A percentile compares a stretch with the other conserved stretches of the same genome.
Evolutionary conservation across 23 tunicate species (phyloP).

Genomic region (Trididemnum nubilum): DNA sequence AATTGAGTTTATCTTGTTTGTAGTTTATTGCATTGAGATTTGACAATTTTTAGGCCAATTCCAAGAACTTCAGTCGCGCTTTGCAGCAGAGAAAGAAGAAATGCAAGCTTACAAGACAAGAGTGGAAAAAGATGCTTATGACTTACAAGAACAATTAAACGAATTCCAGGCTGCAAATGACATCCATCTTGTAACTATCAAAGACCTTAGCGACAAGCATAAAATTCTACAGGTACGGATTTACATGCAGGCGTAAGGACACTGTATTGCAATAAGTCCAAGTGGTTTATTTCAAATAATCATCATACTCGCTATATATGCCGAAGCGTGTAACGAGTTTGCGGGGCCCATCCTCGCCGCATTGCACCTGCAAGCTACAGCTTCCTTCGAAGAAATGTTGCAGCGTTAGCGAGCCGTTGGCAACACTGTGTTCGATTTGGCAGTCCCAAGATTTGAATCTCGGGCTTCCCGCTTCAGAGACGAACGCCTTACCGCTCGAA

Average conservation of each 20-base stretch:
- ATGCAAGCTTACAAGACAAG: too few species aligned
- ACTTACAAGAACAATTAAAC: not conserved
- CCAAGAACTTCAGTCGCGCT: too few species aligned
- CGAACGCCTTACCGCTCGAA: too few species aligned
- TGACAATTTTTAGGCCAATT: too few species aligned
- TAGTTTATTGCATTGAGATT: too few species aligned
- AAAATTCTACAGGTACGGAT: slow-evolving; percentile 30
- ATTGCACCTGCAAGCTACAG: not conserved
- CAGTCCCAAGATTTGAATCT: too few species aligned
- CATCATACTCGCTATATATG: not conserved
- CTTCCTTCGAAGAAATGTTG: not conserved
- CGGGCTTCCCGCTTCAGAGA: too few species aligned
- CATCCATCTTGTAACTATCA: slow-evolving; percentile 33
- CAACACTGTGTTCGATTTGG: not conserved
- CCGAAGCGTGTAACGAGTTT: not conserved
- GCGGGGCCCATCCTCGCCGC: not conserved
- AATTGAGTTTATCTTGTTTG: too few species aligned
- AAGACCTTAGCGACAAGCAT: slow-evolving; percentile 26
- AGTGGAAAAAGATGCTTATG: too few species aligned
- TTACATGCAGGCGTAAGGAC: not conserved
- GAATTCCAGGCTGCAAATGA: slow-evolving; percentile 19
- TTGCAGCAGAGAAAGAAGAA: too few species aligned
- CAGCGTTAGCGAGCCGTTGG: not conserved
- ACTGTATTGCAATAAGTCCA: not conserved
- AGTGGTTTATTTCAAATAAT: not conserved